Base-by-base conservation (phyloP, 2,113 vertebrate species). In the Puffinus mauretanicus region DNA sequence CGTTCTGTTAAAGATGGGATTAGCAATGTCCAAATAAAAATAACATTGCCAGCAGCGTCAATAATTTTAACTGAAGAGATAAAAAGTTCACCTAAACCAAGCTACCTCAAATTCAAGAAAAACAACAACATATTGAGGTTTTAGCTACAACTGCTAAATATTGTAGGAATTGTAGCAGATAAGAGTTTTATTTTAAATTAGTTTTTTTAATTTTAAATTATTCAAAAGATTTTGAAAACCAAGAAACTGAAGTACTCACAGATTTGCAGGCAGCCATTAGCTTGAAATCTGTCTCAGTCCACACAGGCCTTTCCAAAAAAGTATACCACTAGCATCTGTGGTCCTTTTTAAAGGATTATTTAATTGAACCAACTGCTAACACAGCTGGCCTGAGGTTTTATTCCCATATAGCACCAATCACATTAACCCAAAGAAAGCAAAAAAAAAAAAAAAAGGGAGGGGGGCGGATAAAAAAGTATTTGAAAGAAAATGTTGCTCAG, bases 331-430 rank as follows among this genome's bases (percentile, higher is more conserved):
- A 97, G 97, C 82, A 93, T 97, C 58, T 94, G 97, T 94, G 83
- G 92, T 96, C 88, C 94, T 96, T 98, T 88, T 80, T 72, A 93
- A 97, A 96, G 82, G 65, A 95, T 94, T 94, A 86, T 97, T 98
- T 88, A 95, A 79, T 52, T 83, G 87, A 95, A 97, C 92, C 97
- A 96, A 96, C 90, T 94, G 97, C 98, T 98, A 99, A 99, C 99
- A 98, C 98, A 99, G 99, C 99, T 98, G 98, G 98, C 99, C 99
- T 99, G 99, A 99, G 99, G 99, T 99, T 98, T 98, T 94, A 94
- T 85, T 97, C 97, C 97, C 97, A 98, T 96, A 98, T 69, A 98
- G 98, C 93, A 98, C 97, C 98, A 98, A 99, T 98, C 98, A 98
- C 81, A 93, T 93, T 96, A 97, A 97, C 96, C 97, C 97, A 97